Evolutionary conservation across 1,140 invertebrate species (phyloP).

Genomic region (Drosophila carrolli): DNA sequence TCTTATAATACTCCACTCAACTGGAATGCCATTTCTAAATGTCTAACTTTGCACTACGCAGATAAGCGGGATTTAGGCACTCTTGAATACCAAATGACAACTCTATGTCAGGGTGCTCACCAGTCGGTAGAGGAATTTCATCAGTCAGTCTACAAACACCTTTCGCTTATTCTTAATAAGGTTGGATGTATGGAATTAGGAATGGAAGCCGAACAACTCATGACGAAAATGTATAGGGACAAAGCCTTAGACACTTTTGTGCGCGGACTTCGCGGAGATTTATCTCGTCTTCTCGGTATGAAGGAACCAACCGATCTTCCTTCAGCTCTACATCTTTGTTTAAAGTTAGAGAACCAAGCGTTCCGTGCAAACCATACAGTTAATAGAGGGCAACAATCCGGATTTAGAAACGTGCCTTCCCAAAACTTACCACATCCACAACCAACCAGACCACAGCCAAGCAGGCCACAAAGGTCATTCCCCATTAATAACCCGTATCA

Average conservation of each 20-base stretch:
- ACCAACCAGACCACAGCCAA: background rate
- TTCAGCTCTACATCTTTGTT: slow-evolving; percentile 35
- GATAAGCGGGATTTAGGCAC: slow-evolving; percentile 37
- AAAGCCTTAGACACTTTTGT: slow-evolving; percentile 35
- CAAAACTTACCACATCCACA: too few relatives aligned
- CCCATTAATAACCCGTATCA: too few relatives aligned
- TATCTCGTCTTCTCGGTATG: slow-evolving; percentile 7
- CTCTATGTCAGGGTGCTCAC: slow-evolving; percentile 14
- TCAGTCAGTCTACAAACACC: slow-evolving; percentile 35
- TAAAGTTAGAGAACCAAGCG: too few relatives aligned
- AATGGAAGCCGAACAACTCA: slow-evolving; percentile 9
- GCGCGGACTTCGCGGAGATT: slow-evolving; percentile 4
- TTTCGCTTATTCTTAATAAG: slow-evolving; percentile 45
- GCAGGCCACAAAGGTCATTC: too few relatives aligned
- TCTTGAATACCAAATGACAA: slow-evolving; percentile 29
- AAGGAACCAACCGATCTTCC: slow-evolving; percentile 33
- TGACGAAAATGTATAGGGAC: slow-evolving; percentile 31
- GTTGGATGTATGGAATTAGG: slow-evolving; percentile 27
- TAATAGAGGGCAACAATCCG: background rate
- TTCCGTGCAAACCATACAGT: background rate
- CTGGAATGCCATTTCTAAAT: slow-evolving; percentile 25
- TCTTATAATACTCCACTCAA: slow-evolving; percentile 39
- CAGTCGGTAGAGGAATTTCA: slow-evolving; percentile 37
- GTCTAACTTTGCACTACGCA: slow-evolving; percentile 34
- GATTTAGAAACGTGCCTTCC: too few relatives aligned